Base-by-base conservation (phyloP, 1,140 invertebrate species). In the Platyscapa corneri region DNA sequence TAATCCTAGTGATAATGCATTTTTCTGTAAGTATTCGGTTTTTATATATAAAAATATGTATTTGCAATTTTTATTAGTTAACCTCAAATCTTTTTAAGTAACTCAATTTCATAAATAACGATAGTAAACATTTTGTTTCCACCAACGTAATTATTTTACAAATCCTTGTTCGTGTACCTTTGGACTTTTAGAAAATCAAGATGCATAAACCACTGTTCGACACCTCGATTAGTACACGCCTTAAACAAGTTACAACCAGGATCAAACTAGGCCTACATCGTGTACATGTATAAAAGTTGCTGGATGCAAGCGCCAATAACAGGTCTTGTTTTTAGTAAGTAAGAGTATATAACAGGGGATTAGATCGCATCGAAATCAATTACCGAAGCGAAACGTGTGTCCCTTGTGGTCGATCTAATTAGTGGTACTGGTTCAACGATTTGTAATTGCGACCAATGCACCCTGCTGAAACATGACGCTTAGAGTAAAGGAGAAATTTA, bases 361-460 rank as follows among this genome's bases (percentile, higher is more conserved):
- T 84, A 84, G 74, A 78, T 78, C 39, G 30, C 70, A 46, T 67
- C 23, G 39, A n/a, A 78, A 84, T 78, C 82, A 84, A 84, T 84
- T 84, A 78, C 60, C 65, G 53, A 74, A 78, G 84, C 64, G 86
- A 53, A 60, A 67, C 20, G 42, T 70, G 60, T 27, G 72, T 53
- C 42, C 30, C 49, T 42, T 5, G 74, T 0, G 10, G 56, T 32
- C 85, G 87, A 88, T 90, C 89, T 90, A 91, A 91, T 91, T 91
- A 91, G 90, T 89, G 89, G 90, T 90, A 89, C 88, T 88, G 88
- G 87, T 89, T 89, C 87, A 87, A 88, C 90, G 88, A 90, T 90
- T 89, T 89, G 90, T 91, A 91, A 91, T 91, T 90, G 89, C 88
- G 82, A 83, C 84, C 87, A 88, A 89, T 34, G 83, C 78, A 53